A percentile compares a stretch with the other conserved stretches of the same genome.
Conservation (phyloP, 2,113 vertebrate genomes). For the Alethe diademata region DNA sequence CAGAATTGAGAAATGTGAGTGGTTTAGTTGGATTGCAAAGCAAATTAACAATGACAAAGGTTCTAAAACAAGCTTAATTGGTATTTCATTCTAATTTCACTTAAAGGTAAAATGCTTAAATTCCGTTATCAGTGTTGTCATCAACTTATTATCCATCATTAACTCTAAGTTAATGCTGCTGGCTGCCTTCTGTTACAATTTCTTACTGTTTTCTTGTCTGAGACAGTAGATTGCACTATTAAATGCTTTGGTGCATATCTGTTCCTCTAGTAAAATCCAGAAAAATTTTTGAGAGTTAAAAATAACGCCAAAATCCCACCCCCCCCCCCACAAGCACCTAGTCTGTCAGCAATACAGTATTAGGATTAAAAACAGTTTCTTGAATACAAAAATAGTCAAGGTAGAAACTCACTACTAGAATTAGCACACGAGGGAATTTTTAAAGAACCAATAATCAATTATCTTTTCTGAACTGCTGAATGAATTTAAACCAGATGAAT, state of each 20-base stretch:
- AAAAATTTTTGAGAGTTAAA: not conserved
- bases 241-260: not conserved
- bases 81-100: not conserved
- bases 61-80: not conserved
- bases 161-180: not conserved
- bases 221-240: not conserved
- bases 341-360: not conserved
- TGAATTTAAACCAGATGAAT: not conserved
- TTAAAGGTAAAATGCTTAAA: not conserved
- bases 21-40: not conserved
- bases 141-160: not conserved
- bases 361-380: not conserved
- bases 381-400: not conserved
- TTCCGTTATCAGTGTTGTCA: not conserved
- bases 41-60: not conserved
- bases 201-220: not conserved
- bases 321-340: accelerated
- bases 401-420: not conserved
- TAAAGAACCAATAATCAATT: conserved; percentile 29
- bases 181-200: not conserved
- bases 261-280: not conserved
- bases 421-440: not conserved
- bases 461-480: not conserved
- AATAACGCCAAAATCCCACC: accelerated
- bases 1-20: not conserved